A percentile compares a stretch with the other conserved stretches of the same genome.
phyloP scores from a whole-genome alignment of 2,113 vertebrate genomes.

The Salminus brasiliensis region DNA sequence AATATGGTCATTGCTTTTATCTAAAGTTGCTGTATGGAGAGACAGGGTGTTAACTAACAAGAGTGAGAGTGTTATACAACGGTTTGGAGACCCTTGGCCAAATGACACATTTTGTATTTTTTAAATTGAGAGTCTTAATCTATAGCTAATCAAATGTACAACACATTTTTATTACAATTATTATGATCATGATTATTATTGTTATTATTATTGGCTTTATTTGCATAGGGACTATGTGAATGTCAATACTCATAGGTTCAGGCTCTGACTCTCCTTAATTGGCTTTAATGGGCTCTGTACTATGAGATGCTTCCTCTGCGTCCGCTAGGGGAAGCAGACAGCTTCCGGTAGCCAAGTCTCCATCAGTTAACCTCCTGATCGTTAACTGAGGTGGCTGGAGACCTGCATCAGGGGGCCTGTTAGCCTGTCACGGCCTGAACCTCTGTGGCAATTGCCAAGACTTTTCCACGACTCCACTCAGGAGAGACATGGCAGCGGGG shows the following conservation, averaged over 20 bases:
- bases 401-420: constrained; percentile 49
- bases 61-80: too few relatives aligned
- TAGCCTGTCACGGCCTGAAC: constrained; percentile 47
- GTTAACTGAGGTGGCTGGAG: constrained; percentile 47
- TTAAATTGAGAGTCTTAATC: too few relatives aligned
- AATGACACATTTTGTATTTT: too few relatives aligned
- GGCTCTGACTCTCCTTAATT: constrained; percentile 37
- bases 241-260: neutral
- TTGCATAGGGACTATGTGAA: neutral
- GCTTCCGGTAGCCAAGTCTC: constrained; percentile 58
- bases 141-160: too few relatives aligned
- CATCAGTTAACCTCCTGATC: constrained; percentile 64
- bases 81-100: too few relatives aligned
- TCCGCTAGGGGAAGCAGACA: constrained; percentile 50
- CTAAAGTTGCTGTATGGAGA: too few relatives aligned
- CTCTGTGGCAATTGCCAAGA: constrained; percentile 1
- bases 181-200: too few relatives aligned
- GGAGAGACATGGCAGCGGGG: constrained; percentile 34
- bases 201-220: too few relatives aligned
- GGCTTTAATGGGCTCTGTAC: constrained; percentile 51
- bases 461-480: constrained; percentile 32
- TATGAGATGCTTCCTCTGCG: constrained; percentile 57
- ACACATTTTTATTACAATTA: too few relatives aligned
- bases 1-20: too few relatives aligned
- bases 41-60: too few relatives aligned